Evolutionary conservation across 2,113 vertebrate genomes (phyloP).

Genomic region (Rallus limicola): DNA sequence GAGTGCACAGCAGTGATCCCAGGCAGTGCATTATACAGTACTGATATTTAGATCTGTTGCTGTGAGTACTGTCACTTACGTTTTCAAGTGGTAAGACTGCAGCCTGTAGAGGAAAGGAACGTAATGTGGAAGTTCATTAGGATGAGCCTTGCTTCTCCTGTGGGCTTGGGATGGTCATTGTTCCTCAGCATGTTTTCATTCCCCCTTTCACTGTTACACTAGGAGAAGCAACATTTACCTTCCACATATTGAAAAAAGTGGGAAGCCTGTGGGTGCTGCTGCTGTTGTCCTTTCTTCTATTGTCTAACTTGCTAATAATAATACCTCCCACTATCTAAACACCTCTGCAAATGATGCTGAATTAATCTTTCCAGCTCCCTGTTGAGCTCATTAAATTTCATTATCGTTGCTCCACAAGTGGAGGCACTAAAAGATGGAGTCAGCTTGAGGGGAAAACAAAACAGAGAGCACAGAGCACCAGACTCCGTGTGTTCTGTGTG

Average conservation of each 20-base stretch:
- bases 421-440: constrained; percentile 31
- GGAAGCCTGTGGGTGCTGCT: constrained; percentile 18
- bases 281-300: not conserved
- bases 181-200: not conserved
- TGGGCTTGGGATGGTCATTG: not conserved
- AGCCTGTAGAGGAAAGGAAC: not conserved
- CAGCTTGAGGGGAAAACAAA: constrained; percentile 4
- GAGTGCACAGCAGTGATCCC: not conserved
- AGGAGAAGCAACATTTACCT: not conserved
- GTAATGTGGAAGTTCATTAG: not conserved
- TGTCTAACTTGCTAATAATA: constrained; percentile 8
- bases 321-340: constrained; percentile 17
- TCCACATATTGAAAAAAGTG: not conserved
- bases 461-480: not conserved
- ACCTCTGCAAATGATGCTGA: constrained; percentile 47
- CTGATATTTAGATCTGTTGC: not conserved
- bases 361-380: constrained; percentile 58
- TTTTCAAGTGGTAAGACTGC: not conserved
- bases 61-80: not conserved
- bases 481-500: not conserved
- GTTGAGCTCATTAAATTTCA: constrained; percentile 59
- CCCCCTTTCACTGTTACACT: not conserved
- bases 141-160: not conserved
- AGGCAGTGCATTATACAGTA: not conserved
- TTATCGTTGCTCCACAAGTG: constrained; percentile 43